These are phyloP conservation scores for Phacellophora camtschatica DNA, from an alignment of 30 jellyfish, hydroid and myxozoan species.

Conservation along the genomic window DNA sequence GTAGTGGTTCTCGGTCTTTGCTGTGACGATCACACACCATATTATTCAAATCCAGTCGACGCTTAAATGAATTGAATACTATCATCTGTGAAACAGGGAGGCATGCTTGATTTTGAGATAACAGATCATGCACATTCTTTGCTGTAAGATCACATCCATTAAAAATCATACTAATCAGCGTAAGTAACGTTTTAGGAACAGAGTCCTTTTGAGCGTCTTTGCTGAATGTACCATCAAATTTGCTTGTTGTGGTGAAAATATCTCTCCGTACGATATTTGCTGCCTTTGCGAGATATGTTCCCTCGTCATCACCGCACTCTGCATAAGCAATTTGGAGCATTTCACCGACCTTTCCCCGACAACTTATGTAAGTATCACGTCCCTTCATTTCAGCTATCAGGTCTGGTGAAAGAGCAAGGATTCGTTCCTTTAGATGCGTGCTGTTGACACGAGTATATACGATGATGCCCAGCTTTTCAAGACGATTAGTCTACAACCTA, in stretches of 20 bases:
- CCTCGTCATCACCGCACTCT: conserved; percentile 46
- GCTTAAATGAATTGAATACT: conserved; percentile 34
- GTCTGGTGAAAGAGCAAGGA: conserved; percentile 40
- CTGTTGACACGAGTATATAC: conserved; percentile 19
- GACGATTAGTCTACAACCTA: conserved; percentile 24
- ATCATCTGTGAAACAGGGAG: conserved; percentile 37
- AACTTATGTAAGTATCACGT: conserved; percentile 21
- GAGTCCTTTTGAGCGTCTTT: conserved; percentile 31
- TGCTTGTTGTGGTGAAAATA: conserved; percentile 15
- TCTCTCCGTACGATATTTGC: conserved; percentile 25
- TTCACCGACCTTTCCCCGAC: conserved; percentile 28
- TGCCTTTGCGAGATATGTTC: conserved; percentile 34
- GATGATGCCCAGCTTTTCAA: conserved; percentile 29
- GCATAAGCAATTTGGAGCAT: conserved; percentile 22
- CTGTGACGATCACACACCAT: conserved; percentile 17
- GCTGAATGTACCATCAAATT: conserved; percentile 27
- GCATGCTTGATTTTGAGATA: conserved; percentile 44
- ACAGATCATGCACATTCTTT: background rate
- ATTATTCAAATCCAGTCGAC: conserved; percentile 18
- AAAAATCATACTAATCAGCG: conserved; percentile 17
- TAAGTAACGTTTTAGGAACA: conserved; percentile 24
- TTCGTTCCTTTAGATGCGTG: conserved; percentile 24
- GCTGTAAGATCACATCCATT: conserved; percentile 2
- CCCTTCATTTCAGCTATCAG: conserved; percentile 28
- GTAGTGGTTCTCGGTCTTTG: conserved; percentile 47